phyloP scores from a whole-genome alignment of 2,888 invertebrate genomes.

The Volucella inanis region DNA sequence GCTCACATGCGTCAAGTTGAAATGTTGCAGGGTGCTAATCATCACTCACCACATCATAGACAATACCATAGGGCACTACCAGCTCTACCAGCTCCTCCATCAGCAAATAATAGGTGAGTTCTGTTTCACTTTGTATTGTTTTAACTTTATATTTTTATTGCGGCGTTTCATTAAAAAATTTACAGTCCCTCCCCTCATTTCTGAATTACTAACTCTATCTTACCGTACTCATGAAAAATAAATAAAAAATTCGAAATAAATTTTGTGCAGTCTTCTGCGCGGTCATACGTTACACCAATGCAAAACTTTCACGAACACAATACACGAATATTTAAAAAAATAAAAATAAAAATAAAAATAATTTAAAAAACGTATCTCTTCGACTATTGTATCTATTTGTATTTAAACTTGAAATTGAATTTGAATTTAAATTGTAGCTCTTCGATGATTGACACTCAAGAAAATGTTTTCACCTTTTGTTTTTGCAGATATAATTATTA shows the following conservation, averaged over 20 bases:
- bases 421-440: slow-evolving; percentile 26
- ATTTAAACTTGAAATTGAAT: background rate
- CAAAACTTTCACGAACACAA: slow-evolving; percentile 20
- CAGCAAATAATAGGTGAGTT: slow-evolving; percentile 67
- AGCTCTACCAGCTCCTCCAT: slow-evolving; percentile 79
- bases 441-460: slow-evolving; percentile 63
- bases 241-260: slow-evolving; percentile 20
- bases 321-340: slow-evolving; percentile 26
- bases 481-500: slow-evolving; percentile 74
- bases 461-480: slow-evolving; percentile 65
- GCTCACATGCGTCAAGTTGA: slow-evolving; percentile 68
- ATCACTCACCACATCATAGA: slow-evolving; percentile 69
- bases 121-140: background rate
- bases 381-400: too few species aligned
- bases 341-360: background rate
- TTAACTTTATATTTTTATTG: slow-evolving; percentile 23
- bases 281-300: slow-evolving; percentile 1
- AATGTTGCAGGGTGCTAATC: slow-evolving; percentile 58
- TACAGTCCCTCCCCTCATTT: slow-evolving; percentile 34
- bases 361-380: background rate
- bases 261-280: slow-evolving; percentile 2
- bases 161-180: slow-evolving; percentile 51
- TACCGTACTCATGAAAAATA: slow-evolving; percentile 30
- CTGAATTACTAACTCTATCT: slow-evolving; percentile 51
- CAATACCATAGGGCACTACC: slow-evolving; percentile 76